Conservation (phyloP, 1,140 invertebrate genomes). For the Papilio dardanus region DNA sequence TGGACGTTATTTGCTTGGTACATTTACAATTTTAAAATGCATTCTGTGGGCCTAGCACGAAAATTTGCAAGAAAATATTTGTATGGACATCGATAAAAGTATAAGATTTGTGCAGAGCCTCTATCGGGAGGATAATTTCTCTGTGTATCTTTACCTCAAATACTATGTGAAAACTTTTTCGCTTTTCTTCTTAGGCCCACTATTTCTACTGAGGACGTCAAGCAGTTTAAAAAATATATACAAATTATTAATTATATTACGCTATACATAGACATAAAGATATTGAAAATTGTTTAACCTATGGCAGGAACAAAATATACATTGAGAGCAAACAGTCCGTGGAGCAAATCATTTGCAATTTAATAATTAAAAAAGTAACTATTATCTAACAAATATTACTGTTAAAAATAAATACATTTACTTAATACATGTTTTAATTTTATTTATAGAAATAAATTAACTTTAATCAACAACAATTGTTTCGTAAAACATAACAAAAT, state of each 20-base stretch:
- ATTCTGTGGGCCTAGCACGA: not conserved
- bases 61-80: not conserved
- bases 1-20: constrained; percentile 36
- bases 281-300: not conserved
- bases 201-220: constrained; percentile 29
- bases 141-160: no score
- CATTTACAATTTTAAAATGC: constrained; percentile 18
- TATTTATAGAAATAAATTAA: not conserved
- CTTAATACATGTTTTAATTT: not conserved
- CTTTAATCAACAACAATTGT: not conserved
- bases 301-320: constrained; percentile 25
- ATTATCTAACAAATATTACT: no score
- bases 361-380: not conserved
- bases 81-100: not conserved
- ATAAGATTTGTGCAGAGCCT: not conserved
- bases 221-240: constrained; percentile 19
- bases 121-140: no score
- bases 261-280: not conserved
- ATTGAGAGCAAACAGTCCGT: constrained; percentile 6
- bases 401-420: constrained; percentile 25
- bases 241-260: constrained; percentile 19
- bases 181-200: not conserved
- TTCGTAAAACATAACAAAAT: not conserved
- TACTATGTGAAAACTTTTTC: not conserved
- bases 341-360: not conserved